phyloP scores from a whole-genome alignment of 1,140 invertebrate species.

The Charaxes varanes region DNA sequence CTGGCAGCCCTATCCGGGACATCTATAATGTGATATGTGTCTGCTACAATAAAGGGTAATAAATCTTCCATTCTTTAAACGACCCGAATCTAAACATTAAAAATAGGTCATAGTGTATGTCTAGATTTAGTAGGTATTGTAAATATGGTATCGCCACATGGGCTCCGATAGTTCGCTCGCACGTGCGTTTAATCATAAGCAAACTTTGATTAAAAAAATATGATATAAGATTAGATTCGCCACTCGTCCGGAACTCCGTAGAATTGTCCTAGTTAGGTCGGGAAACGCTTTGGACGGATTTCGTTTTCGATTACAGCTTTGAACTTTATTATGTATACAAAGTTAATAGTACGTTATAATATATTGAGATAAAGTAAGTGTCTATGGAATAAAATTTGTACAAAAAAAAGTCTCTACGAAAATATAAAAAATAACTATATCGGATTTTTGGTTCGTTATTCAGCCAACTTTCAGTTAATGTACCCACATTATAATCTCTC shows the following conservation, averaged over 20 bases:
- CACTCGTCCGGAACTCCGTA: not conserved
- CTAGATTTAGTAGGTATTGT: constrained; percentile 19
- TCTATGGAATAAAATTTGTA: no score
- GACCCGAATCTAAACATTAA: constrained; percentile 12
- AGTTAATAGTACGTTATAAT: no score
- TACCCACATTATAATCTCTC: no score
- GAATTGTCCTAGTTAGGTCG: not conserved
- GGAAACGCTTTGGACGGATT: no score
- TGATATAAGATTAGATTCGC: constrained; percentile 11
- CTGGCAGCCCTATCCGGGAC: constrained; percentile 46
- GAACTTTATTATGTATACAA: no score
- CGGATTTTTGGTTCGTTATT: no score
- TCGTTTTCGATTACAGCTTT: no score
- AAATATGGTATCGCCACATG: constrained; percentile 31
- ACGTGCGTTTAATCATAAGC: constrained; percentile 56
- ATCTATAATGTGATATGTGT: constrained; percentile 28
- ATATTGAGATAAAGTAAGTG: no score
- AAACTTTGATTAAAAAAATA: constrained; percentile 14
- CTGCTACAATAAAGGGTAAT: not conserved
- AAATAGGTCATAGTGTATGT: constrained; percentile 29
- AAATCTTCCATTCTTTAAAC: not conserved
- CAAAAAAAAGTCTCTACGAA: no score
- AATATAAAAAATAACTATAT: no score
- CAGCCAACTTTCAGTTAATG: no score
- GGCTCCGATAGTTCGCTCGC: constrained; percentile 23